Base-by-base conservation (phyloP, 2,113 vertebrate genomes). In the Asarcornis scutulata region DNA sequence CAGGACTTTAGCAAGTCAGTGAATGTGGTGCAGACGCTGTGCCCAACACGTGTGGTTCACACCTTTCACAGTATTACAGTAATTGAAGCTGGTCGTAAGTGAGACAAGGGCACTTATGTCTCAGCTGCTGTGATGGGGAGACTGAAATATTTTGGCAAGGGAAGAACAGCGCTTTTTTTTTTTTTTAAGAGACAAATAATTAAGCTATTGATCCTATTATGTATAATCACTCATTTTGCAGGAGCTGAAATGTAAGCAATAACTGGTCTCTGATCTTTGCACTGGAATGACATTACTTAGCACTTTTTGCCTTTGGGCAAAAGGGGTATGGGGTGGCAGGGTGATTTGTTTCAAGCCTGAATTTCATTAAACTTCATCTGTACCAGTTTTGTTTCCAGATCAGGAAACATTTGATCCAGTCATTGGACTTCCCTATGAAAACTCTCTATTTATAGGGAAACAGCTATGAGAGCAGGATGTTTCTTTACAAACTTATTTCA, bases 381-480 rank as follows among this genome's bases (percentile, higher is more conserved):
- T 74, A 81, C 42, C 26, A 31, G 15, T 93, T 89, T 89, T 84
- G 32, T 27, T 46, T 90, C 87, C 77, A 74, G 85, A 76, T 92
- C 77, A 92, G 75, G 78, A 88, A 96, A 76, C 38, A 59, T 50
- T 29, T 69, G 68, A 83, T 46, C 42, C 73, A 66, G 60, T 68
- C 44, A 66, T 15, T 46, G n/a, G 40, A 77, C 25, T 78, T 94
- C 46, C 64, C 79, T 58, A 38, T 17, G 67, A 91, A 89, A 92
- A 76, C 22, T 17, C 25, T 83, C 27, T 83, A 62, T 86, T 95
- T 63, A n/a, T 50, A 86, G 74, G 44, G 68, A 80, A 89, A 72
- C 32, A 14, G 42, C 82, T 84, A 85, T 69, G 82, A 75, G 80
- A 93, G 50, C 59, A 78, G 84, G 59, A 60, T 52, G 18, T 84